Conservation (phyloP, 2,113 vertebrate genomes). For the Lophura nycthemera region DNA sequence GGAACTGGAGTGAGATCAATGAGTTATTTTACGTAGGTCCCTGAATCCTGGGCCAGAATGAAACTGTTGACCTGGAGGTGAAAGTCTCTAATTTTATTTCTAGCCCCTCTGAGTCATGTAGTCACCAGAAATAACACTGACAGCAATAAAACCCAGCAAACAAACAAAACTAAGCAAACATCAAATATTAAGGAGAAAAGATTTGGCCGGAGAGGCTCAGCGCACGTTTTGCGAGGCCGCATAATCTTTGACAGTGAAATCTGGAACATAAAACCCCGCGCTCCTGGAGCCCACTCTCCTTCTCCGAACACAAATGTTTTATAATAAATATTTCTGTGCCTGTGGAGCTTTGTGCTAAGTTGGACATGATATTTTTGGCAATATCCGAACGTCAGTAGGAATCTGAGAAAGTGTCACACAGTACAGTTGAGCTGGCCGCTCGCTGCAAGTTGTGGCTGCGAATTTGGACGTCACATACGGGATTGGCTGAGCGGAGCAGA, state of each 20-base stretch:
- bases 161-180: slow-evolving; percentile 70
- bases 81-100: slow-evolving; percentile 69
- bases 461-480: neutral
- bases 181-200: slow-evolving; percentile 45
- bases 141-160: slow-evolving; percentile 63
- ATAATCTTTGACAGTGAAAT: slow-evolving; percentile 46
- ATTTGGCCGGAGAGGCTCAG: slow-evolving; percentile 49
- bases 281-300: slow-evolving; percentile 7
- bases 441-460: neutral
- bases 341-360: slow-evolving; percentile 31
- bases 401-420: slow-evolving; percentile 37
- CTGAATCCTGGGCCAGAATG: slow-evolving; percentile 54
- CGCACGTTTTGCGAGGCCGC: slow-evolving; percentile 3
- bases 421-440: neutral
- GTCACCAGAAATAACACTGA: slow-evolving; percentile 72
- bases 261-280: neutral
- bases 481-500: neutral
- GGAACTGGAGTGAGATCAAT: slow-evolving; percentile 63
- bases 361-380: slow-evolving; percentile 62
- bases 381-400: slow-evolving; percentile 38
- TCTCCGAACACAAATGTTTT: slow-evolving; percentile 23
- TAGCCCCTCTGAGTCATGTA: slow-evolving; percentile 58
- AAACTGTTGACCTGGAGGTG: slow-evolving; percentile 65
- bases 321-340: slow-evolving; percentile 46
- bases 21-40: slow-evolving; percentile 60